Evolutionary conservation across 2,113 vertebrate species (phyloP), one percentile per base, ranked within the genome.

Genomic region (Corythaeola cristata): DNA sequence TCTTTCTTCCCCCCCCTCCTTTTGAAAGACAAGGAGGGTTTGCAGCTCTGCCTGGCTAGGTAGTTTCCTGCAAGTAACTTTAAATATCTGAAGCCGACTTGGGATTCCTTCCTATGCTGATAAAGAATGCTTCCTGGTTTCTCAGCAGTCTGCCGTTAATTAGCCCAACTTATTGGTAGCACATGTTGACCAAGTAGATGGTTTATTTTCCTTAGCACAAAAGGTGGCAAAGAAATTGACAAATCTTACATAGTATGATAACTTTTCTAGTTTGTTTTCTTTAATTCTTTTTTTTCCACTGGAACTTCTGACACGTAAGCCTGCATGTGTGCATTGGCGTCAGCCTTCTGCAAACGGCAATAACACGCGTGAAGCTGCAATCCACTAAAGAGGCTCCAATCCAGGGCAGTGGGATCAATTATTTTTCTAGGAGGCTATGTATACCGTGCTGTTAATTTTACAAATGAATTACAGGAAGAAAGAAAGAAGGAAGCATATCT

Each of bases 191-290:
- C 3, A 66, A 97, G 92, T 86, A 92, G 85, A 95, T 88, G 88
- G 88, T 97, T 97, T 98, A 95, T 98, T 98, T 98, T 94, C 96
- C 96, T 95, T 97, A 97, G 97, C 97, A 90, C 96, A 96, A 98
- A 98, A 98, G 98, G 98, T 98, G 97, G 96, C 90, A 95, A 98
- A 98, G 98, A 98, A 98, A 98, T 98, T 98, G 98, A 97, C 91
- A 97, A 97, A 96, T 97, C 97, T 96, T 98, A 94, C 71, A 91
- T 98, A 49, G 88, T 96, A 97, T 96, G 98, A 96, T 95, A 92
- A 97, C 94, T 98, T 92, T 93, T 93, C 83, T 87, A 59, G 66
- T 76, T 94, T 90, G 62, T 89, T 96, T 88, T 92, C 85, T 90
- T 91, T 88, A 78, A 60, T 85, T 82, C 26, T 23, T 49, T 58